A percentile compares a stretch with the other conserved stretches of the same genome.
Conservation (phyloP, 1,140 invertebrate species). For the Panagrolaimus sp. region DNA sequence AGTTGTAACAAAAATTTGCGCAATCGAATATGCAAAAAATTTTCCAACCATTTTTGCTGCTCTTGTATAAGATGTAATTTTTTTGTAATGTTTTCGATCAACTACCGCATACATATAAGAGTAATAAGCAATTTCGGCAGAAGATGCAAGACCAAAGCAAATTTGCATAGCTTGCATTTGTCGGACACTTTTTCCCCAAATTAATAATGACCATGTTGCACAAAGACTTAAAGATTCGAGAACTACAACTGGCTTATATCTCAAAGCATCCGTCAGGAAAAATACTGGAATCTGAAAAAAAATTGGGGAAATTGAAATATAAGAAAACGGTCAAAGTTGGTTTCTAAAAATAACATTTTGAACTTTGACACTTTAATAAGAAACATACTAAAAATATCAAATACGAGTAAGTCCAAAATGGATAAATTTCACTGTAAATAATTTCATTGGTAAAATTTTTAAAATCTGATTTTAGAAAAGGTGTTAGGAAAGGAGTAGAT, state of each 20-base stretch:
- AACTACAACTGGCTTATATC: constrained; percentile 81
- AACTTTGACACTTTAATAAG: constrained; percentile 14
- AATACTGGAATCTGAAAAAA: constrained; percentile 66
- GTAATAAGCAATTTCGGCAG: constrained; percentile 82
- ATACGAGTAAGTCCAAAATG: constrained; percentile 75
- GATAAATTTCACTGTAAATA: constrained; percentile 68
- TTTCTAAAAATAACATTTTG: constrained; percentile 19
- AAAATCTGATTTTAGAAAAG: constrained; percentile 69
- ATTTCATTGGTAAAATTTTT: constrained; percentile 69
- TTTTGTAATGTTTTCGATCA: constrained; percentile 70
- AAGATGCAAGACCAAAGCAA: constrained; percentile 70
- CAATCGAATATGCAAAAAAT: constrained; percentile 69
- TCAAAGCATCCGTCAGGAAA: constrained; percentile 74
- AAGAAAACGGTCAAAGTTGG: background rate
- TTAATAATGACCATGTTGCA: constrained; percentile 69
- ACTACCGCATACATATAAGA: constrained; percentile 91
- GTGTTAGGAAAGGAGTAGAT: constrained; percentile 74
- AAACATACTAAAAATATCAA: constrained; percentile 67
- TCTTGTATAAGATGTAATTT: constrained; percentile 73
- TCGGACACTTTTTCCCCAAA: constrained; percentile 59
- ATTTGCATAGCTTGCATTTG: constrained; percentile 59
- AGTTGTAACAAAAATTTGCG: constrained; percentile 68
- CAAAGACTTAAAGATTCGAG: constrained; percentile 68
- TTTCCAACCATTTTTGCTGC: constrained; percentile 70
- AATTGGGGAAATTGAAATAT: background rate